phyloP scores from a whole-genome alignment of 2,113 vertebrate genomes.

The Spea multiplicata region DNA sequence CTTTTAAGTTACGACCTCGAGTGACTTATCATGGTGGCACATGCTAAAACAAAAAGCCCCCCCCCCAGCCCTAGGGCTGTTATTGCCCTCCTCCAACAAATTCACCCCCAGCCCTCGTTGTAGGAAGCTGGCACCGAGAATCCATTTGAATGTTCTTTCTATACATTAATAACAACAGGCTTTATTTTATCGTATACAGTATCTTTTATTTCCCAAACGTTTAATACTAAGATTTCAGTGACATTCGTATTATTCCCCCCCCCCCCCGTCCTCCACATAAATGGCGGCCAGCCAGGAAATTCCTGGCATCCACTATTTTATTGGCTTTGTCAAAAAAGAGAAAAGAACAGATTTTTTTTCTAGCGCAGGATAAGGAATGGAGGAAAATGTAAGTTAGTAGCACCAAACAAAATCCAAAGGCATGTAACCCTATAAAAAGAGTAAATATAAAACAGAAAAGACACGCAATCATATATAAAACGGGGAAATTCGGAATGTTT shows the following conservation, averaged over 20 bases:
- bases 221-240: not conserved
- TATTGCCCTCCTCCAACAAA: not conserved
- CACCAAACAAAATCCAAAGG: not conserved
- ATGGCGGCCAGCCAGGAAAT: not conserved
- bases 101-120: not conserved
- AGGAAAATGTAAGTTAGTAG: not conserved
- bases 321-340: not conserved
- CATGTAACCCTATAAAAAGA: not conserved
- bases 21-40: no score
- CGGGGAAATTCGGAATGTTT: no score
- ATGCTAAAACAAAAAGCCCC: no score
- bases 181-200: not conserved
- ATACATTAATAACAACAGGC: not conserved
- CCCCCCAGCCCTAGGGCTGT: not conserved
- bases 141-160: not conserved
- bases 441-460: no score
- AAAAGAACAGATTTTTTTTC: not conserved
- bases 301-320: not conserved
- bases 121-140: not conserved
- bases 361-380: not conserved
- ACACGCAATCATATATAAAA: no score
- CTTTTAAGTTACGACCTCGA: no score
- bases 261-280: not conserved
- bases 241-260: not conserved
- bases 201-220: not conserved